A percentile compares a stretch with the other conserved stretches of the same genome.
Conservation (phyloP, 2,797 vertebrate species). For the Lates japonicus region DNA sequence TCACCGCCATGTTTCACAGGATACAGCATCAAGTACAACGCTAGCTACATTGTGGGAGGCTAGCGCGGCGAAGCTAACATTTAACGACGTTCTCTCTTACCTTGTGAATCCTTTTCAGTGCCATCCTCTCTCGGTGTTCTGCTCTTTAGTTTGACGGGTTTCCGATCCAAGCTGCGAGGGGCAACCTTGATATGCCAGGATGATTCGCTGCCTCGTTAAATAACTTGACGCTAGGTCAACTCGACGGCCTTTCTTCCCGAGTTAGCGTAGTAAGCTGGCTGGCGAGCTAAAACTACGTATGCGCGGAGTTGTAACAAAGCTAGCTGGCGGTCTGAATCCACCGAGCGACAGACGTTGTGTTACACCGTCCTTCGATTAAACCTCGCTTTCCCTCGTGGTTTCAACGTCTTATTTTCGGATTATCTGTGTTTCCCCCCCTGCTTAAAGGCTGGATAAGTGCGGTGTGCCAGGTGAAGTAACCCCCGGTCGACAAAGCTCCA, state of each 20-base stretch:
- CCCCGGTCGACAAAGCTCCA: slow-evolving; percentile 41
- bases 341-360: not conserved
- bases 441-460: slow-evolving; percentile 14
- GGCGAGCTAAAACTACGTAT: slow-evolving; percentile 73
- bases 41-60: slow-evolving; percentile 60
- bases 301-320: slow-evolving; percentile 48
- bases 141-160: slow-evolving; percentile 21
- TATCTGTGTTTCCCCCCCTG: not conserved
- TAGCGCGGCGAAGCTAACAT: slow-evolving; percentile 46
- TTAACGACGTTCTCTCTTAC: slow-evolving; percentile 66
- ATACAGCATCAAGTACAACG: slow-evolving; percentile 10
- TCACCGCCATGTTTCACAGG: slow-evolving; percentile 45
- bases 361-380: not conserved
- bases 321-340: slow-evolving; percentile 24
- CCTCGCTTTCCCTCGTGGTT: not conserved
- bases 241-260: slow-evolving; percentile 66
- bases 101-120: slow-evolving; percentile 89
- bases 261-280: slow-evolving; percentile 70
- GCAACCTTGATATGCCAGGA: slow-evolving; percentile 62
- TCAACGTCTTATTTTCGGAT: not conserved
- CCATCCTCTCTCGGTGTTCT: slow-evolving; percentile 81
- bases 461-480: slow-evolving; percentile 41
- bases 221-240: slow-evolving; percentile 51
- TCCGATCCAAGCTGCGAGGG: slow-evolving; percentile 47
- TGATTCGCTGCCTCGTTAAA: slow-evolving; percentile 26